Percentiles rank a stretch among this genome's conserved stretches.
Conservation (phyloP, 2,113 vertebrate genomes). For the Mormyrus iriodes region DNA sequence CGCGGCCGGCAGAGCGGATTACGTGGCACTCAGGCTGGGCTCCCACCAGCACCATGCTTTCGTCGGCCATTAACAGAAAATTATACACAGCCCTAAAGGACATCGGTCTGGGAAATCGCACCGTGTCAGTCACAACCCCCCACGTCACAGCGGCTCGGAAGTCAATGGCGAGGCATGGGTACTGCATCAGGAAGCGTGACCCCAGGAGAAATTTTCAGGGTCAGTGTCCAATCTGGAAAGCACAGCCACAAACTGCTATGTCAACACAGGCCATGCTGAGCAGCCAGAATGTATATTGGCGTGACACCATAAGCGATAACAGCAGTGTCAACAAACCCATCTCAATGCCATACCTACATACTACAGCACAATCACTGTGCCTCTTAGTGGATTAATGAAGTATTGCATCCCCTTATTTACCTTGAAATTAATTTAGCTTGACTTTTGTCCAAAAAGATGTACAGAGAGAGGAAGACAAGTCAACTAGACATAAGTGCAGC, state of each 20-base stretch:
- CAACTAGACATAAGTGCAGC: not conserved
- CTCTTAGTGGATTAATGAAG: not conserved
- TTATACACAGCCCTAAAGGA: not conserved
- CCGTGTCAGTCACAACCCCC: not conserved
- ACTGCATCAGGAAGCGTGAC: not conserved
- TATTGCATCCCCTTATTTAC: not conserved
- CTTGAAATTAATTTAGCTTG: not conserved
- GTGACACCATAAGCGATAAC: not conserved
- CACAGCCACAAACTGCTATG: not conserved
- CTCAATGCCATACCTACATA: not conserved
- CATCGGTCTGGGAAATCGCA: not conserved
- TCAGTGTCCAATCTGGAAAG: not conserved
- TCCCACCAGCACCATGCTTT: not conserved
- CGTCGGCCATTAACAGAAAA: not conserved
- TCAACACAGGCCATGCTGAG: not conserved
- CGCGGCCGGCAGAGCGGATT: not conserved
- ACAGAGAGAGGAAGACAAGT: not conserved
- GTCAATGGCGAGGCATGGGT: too few species aligned
- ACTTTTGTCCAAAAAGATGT: not conserved
- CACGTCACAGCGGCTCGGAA: too few species aligned
- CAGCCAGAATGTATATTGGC: not conserved
- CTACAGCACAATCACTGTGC: not conserved
- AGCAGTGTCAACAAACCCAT: not conserved
- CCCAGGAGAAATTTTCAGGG: not conserved
- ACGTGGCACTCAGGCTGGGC: too few species aligned